phyloP scores from a whole-genome alignment of 2,797 vertebrate genomes.

The Pelodytes ibericus region DNA sequence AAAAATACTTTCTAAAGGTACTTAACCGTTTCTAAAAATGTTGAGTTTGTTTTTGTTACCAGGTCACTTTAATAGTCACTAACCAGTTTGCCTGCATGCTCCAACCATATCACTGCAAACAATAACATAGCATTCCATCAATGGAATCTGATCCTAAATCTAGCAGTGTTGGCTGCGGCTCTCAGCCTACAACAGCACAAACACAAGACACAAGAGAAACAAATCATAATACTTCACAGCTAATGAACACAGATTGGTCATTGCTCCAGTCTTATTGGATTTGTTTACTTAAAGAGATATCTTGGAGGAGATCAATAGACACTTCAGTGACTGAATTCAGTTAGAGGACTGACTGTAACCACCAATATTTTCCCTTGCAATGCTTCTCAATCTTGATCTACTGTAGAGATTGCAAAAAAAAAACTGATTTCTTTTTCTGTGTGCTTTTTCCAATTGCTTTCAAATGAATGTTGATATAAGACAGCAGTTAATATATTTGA shows the following conservation, averaged over 20 bases:
- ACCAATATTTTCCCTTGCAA: conserved; percentile 38
- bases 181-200: not conserved
- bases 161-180: not conserved
- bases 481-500: no score
- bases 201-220: conserved; percentile 39
- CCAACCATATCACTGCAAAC: not conserved
- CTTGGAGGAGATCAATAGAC: not conserved
- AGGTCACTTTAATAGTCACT: not conserved
- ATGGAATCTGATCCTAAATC: not conserved
- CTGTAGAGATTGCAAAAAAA: not conserved
- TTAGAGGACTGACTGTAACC: conserved; percentile 13
- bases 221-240: conserved; percentile 20
- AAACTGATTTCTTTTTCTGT: not conserved
- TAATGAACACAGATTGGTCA: conserved; percentile 56
- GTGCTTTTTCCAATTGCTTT: no score
- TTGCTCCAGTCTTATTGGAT: conserved; percentile 28
- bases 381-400: not conserved
- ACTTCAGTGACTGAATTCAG: conserved; percentile 20
- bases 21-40: not conserved
- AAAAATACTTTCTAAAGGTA: no score
- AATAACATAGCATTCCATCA: not conserved
- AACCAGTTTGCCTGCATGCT: not conserved
- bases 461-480: no score
- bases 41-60: not conserved
- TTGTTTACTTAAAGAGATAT: conserved; percentile 52